These are phyloP conservation scores for Halichondria panicea DNA, from an alignment of 37 sponge, comb jelly and placozoan species.

Conservation along the genomic window DNA sequence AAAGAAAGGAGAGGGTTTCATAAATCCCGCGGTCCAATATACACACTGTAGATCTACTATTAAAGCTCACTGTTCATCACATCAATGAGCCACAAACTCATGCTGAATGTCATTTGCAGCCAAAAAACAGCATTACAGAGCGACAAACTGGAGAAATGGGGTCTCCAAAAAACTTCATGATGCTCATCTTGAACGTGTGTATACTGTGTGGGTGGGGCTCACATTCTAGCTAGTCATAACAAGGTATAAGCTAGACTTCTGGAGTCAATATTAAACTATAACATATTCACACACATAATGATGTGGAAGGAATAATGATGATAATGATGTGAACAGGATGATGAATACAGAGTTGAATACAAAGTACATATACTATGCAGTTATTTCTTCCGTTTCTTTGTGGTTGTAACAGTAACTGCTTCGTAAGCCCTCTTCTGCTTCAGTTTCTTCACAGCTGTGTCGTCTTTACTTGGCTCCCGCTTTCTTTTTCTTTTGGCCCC, in stretches of 20 bases:
- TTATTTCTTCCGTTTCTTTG: background rate
- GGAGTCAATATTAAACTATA: too few relatives aligned
- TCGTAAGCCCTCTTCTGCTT: background rate
- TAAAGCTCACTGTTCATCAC: constrained; percentile 50
- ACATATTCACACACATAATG: too few relatives aligned
- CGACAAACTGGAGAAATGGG: constrained; percentile 63
- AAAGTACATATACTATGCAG: too few relatives aligned
- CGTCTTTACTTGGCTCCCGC: background rate
- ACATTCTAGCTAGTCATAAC: too few relatives aligned
- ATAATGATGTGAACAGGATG: too few relatives aligned
- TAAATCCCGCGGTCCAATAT: too few relatives aligned
- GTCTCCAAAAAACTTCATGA: constrained; percentile 58
- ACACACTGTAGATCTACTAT: too few relatives aligned
- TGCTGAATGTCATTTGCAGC: constrained; percentile 56
- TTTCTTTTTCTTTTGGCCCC: background rate
- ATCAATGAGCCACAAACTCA: constrained; percentile 22
- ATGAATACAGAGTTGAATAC: too few relatives aligned
- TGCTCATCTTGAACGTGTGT: constrained; percentile 45
- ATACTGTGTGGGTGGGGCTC: too few relatives aligned
- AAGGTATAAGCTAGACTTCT: too few relatives aligned
- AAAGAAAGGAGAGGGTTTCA: too few relatives aligned
- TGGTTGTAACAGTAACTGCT: background rate
- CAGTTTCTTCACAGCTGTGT: background rate
- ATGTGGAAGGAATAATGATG: too few relatives aligned
- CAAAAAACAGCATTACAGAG: constrained; percentile 61